Conservation (phyloP, 2,113 vertebrate species). For the Aythya baeri region DNA sequence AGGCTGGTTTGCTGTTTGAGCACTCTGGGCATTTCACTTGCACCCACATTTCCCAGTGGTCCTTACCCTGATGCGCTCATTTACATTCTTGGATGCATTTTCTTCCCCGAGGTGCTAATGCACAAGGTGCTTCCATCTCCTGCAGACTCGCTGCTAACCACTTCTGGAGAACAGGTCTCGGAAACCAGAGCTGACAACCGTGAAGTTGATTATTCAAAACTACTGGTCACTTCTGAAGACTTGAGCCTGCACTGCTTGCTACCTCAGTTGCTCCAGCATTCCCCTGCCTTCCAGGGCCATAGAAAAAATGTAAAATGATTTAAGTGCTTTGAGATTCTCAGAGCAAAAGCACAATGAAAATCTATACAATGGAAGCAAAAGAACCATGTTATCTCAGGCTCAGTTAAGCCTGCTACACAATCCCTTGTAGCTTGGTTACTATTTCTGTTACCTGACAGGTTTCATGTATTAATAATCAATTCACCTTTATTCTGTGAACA, state of each 20-base stretch:
- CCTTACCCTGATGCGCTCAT: neutral
- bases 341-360: neutral
- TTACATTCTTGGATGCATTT: neutral
- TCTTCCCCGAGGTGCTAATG: neutral
- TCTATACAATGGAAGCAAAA: neutral
- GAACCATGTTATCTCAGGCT: neutral
- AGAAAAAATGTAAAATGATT: neutral
- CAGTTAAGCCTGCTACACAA: neutral
- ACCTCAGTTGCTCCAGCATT: neutral
- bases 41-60: neutral
- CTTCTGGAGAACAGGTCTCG: neutral
- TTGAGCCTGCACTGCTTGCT: neutral
- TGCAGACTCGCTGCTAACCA: neutral
- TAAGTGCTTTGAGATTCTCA: constrained; percentile 26
- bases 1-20: neutral
- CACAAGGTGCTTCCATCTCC: neutral
- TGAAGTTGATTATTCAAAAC: constrained; percentile 35
- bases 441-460: neutral
- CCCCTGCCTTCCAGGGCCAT: neutral
- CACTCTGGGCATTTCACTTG: accelerated
- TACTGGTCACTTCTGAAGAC: constrained; percentile 12
- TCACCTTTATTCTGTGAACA: neutral
- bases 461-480: neutral
- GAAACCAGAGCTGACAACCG: neutral
- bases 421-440: neutral